Evolutionary conservation across 1,140 invertebrate species (phyloP), one percentile per base, ranked within the genome.

Genomic region (Homarus americanus): DNA sequence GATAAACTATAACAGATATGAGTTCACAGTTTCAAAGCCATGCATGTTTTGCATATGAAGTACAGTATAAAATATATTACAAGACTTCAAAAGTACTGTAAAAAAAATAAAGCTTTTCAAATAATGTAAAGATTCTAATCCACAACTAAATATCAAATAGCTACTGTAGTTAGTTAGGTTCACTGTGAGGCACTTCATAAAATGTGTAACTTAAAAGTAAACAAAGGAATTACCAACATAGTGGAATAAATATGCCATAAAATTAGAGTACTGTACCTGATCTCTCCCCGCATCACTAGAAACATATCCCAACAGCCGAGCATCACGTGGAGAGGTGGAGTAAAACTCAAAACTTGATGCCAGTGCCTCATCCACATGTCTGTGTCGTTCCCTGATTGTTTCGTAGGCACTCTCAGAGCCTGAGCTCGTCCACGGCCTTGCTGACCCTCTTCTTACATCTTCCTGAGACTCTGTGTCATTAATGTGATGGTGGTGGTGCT

Each of bases 261-360:
- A 5, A 49, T 49, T 49, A 5, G 12, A 49, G 44, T 15, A 49
- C 5, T 15, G 1, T 69, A 69, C 63, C 63, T 69, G 63, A 9
- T 32, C n/a, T 69, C n/a, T 20, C 4, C 63, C 63, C 32, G n/a
- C 80, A 53, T 73, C 79, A 76, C 41, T 82, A 38, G 88, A 82
- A 12, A 82, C 32, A 58, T 82, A 90, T 28, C 79, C 79, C 49
- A 91, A 34, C 36, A 91, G 34, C 32, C 91, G 36, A 76, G 91
- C 85, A 75, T 87, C 84, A 28, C 91, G 66, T 24, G 91, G 91
- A 32, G 91, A 91, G 12, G 91, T 91, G 44, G 91, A 91, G 28
- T 91, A 91, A 69, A 91, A 91, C 49, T 91, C 91, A 83, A 91
- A 91, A 49, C 84, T 87, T 20, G 91, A 91, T 58, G 91, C 91